Conservation (phyloP, 2,797 vertebrate species). For the Pogoniulus pusillus region DNA sequence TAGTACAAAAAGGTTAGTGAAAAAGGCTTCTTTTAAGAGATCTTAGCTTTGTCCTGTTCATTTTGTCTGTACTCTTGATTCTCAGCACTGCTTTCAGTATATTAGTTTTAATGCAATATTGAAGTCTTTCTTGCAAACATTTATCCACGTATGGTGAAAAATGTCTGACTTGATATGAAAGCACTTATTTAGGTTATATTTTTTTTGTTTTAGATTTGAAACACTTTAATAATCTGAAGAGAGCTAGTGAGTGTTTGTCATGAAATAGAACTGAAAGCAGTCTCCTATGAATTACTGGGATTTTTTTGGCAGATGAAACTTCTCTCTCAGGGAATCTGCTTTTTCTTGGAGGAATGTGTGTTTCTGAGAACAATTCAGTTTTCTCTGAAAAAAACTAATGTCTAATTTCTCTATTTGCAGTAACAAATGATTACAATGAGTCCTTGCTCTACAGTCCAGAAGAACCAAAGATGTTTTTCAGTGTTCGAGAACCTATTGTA, state of each 20-base stretch:
- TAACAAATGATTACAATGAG: slow-evolving; percentile 91
- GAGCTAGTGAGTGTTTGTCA: neutral
- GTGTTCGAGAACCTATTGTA: slow-evolving; percentile 93
- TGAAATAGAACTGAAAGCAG: neutral
- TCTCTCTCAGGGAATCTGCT: neutral
- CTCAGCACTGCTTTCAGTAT: neutral
- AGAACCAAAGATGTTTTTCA: slow-evolving; percentile 91
- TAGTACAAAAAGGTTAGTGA: slow-evolving; percentile 85
- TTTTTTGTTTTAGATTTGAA: neutral
- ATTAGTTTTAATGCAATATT: neutral
- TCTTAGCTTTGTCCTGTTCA: neutral
- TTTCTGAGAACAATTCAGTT: neutral
- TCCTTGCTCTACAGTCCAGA: slow-evolving; percentile 91
- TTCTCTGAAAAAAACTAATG: slow-evolving; percentile 19
- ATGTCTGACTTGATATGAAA: neutral
- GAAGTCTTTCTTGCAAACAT: neutral
- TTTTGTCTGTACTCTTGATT: neutral
- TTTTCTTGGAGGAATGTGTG: neutral
- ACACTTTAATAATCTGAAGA: neutral
- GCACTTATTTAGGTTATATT: neutral
- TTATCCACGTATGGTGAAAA: neutral
- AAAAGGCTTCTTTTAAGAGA: neutral
- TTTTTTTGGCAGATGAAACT: neutral
- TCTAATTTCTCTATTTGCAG: slow-evolving; percentile 68
- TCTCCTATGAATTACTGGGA: neutral